Evolutionary conservation across 1,140 invertebrate genomes (phyloP).

Genomic region (Hycleus cichorii): DNA sequence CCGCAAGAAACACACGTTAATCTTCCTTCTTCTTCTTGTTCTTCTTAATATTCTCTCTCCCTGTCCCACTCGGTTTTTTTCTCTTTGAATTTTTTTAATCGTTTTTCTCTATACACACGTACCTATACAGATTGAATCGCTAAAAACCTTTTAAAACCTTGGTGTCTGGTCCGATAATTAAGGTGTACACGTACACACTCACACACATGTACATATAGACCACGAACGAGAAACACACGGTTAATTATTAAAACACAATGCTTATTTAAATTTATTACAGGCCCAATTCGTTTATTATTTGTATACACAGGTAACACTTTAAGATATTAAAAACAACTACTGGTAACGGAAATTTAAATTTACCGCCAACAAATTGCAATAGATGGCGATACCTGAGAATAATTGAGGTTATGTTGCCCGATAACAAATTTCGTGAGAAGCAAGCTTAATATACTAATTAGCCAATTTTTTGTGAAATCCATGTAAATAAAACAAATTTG

Average conservation of each 20-base stretch:
- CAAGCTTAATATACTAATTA: too few species aligned
- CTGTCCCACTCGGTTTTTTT: too few species aligned
- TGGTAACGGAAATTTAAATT: background rate
- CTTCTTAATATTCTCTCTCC: too few species aligned
- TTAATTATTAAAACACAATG: conserved; percentile 19
- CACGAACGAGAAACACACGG: conserved; percentile 4
- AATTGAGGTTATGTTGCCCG: too few species aligned
- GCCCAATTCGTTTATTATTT: background rate
- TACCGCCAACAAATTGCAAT: background rate
- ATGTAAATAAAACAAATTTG: too few species aligned
- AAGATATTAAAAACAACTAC: background rate
- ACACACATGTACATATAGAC: too few species aligned
- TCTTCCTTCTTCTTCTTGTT: background rate
- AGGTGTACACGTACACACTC: background rate
- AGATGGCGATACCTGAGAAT: too few species aligned
- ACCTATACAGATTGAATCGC: conserved; percentile 13
- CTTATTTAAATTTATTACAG: conserved; percentile 21
- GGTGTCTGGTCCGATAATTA: conserved; percentile 13
- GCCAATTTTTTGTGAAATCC: too few species aligned
- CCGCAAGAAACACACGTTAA: conserved; percentile 4
- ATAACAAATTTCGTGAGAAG: too few species aligned
- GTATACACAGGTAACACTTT: background rate
- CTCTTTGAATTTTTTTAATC: too few species aligned
- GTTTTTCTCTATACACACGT: too few species aligned
- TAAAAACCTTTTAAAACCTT: background rate